These are phyloP conservation scores for Mastacembelus armatus DNA, from an alignment of 2,797 vertebrate species.

Conservation along the genomic window DNA sequence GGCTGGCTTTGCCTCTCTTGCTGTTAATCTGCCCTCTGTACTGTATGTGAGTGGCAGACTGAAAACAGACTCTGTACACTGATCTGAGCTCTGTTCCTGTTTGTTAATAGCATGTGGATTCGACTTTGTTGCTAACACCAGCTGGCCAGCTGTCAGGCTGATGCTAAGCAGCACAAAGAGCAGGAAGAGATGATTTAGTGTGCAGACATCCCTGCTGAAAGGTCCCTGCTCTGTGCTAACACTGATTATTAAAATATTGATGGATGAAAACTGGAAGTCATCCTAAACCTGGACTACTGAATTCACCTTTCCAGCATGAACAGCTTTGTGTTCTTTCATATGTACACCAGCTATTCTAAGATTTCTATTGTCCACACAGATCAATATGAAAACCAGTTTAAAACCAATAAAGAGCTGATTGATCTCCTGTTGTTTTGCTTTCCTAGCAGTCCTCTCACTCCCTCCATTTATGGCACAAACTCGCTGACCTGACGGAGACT, in stretches of 20 bases:
- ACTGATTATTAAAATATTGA: neutral
- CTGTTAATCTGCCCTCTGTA: too few relatives aligned
- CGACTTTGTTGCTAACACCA: neutral
- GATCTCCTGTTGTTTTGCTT: neutral
- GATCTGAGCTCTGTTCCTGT: too few relatives aligned
- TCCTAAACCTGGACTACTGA: too few relatives aligned
- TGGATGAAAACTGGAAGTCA: too few relatives aligned
- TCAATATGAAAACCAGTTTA: neutral
- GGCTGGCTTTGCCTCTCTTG: too few relatives aligned
- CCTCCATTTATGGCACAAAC: neutral
- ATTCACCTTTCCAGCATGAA: too few relatives aligned
- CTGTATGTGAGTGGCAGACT: too few relatives aligned
- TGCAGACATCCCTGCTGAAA: neutral
- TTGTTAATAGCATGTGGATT: too few relatives aligned
- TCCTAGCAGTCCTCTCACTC: neutral
- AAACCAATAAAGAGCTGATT: constrained; percentile 10
- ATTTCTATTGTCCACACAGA: constrained; percentile 1
- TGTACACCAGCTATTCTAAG: too few relatives aligned
- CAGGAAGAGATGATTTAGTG: neutral
- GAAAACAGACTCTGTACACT: too few relatives aligned
- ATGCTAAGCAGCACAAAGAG: neutral
- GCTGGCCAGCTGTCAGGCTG: neutral
- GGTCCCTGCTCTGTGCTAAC: neutral
- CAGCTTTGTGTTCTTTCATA: too few relatives aligned
- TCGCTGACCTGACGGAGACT: constrained; percentile 22